These are phyloP conservation scores for Amazona guildingii DNA, from an alignment of 2,113 vertebrate genomes.

Conservation along the genomic window DNA sequence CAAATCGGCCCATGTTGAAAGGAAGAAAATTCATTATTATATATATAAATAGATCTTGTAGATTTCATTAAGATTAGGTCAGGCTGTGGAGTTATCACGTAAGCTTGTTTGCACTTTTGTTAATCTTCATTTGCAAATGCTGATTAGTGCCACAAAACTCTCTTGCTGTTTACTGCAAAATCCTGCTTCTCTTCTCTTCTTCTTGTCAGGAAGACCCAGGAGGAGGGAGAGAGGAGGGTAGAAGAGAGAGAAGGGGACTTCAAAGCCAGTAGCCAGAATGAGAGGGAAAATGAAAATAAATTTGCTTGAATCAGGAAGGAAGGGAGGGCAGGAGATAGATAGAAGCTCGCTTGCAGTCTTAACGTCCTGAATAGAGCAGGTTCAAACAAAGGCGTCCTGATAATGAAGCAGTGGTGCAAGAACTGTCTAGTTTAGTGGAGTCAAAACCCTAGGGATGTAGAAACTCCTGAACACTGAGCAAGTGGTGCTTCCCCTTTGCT, in stretches of 20 bases:
- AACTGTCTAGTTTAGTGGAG: not conserved
- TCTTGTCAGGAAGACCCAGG: not conserved
- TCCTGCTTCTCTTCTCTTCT: not conserved
- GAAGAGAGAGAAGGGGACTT: not conserved
- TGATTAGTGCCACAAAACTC: conserved; percentile 48
- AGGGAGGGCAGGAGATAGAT: not conserved
- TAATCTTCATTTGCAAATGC: conserved; percentile 74
- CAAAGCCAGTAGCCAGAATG: conserved; percentile 9
- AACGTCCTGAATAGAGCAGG: not conserved
- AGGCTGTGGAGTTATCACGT: conserved; percentile 60
- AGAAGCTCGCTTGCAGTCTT: not conserved
- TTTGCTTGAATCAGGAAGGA: not conserved
- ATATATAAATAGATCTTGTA: conserved; percentile 72
- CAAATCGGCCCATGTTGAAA: conserved; percentile 57
- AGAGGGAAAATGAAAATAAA: not conserved
- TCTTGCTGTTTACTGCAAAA: conserved; percentile 45
- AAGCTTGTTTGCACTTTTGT: conserved; percentile 67
- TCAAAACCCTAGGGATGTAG: not conserved
- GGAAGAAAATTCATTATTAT: conserved; percentile 59
- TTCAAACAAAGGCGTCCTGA: not conserved
- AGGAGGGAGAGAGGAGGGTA: not conserved
- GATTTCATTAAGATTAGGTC: conserved; percentile 76
- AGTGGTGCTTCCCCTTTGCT: not conserved
- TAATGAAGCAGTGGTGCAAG: not conserved
- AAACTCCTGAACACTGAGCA: not conserved